Evolutionary conservation across 2,888 invertebrate species (phyloP).

Genomic region (Zhuqinia jingwanae): DNA sequence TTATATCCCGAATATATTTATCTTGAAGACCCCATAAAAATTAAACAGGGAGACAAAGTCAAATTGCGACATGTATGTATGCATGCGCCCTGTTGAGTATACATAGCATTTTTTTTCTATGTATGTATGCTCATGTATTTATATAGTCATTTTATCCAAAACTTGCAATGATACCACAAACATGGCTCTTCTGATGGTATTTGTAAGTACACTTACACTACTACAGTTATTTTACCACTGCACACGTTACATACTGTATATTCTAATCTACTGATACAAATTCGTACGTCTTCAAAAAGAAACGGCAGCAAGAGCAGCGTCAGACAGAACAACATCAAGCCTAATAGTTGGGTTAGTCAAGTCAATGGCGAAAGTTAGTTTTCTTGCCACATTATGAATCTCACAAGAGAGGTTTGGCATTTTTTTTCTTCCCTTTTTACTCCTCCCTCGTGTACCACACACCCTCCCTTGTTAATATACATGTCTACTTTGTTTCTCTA

Average conservation of each 20-base stretch:
- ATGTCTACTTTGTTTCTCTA: background rate
- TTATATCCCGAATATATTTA: background rate
- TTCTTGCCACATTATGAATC: slow-evolving; percentile 55
- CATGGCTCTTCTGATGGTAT: too few species aligned
- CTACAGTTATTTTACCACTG: too few species aligned
- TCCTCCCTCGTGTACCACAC: slow-evolving; percentile 60
- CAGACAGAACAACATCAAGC: slow-evolving; percentile 18
- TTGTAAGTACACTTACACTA: too few species aligned
- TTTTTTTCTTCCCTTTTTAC: slow-evolving; percentile 50
- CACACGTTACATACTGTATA: background rate
- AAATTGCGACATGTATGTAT: too few species aligned
- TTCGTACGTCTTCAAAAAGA: too few species aligned
- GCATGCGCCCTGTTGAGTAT: background rate
- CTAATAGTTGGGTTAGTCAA: slow-evolving; percentile 50
- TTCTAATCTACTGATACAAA: background rate
- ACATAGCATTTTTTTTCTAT: background rate
- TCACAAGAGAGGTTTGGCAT: slow-evolving; percentile 28
- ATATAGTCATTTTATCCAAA: background rate
- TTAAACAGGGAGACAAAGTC: background rate
- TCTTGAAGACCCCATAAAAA: slow-evolving; percentile 26
- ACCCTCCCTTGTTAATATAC: slow-evolving; percentile 54
- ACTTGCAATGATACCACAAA: too few species aligned
- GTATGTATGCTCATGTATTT: background rate
- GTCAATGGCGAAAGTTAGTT: slow-evolving; percentile 61
- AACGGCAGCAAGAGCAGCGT: background rate